Conservation (phyloP, 2,888 invertebrate species). For the Hypomecis punctinalis region DNA sequence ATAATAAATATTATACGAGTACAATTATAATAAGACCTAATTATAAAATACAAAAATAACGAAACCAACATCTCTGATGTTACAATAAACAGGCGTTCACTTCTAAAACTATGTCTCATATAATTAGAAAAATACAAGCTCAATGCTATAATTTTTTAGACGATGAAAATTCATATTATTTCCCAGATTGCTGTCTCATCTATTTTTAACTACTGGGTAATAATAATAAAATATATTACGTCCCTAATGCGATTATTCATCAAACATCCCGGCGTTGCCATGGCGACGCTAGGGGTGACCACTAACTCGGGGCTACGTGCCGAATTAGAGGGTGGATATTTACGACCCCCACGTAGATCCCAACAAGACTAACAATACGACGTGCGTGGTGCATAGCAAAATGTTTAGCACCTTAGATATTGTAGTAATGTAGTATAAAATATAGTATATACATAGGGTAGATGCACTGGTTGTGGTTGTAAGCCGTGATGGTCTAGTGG, state of each 20-base stretch:
- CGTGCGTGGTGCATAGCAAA: conserved; percentile 9
- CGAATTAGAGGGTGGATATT: conserved; percentile 75
- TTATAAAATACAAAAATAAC: no score
- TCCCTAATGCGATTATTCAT: conserved; percentile 35
- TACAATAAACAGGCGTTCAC: no score
- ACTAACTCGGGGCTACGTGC: conserved; percentile 58
- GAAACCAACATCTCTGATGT: no score
- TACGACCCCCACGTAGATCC: conserved; percentile 19
- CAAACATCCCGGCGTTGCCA: conserved; percentile 53
- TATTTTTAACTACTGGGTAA: background rate
- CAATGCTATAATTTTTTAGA: no score
- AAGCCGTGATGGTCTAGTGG: no score
- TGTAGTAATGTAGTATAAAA: no score
- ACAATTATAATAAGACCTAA: no score
- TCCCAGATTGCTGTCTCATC: background rate
- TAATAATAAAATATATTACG: conserved; percentile 5
- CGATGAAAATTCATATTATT: background rate
- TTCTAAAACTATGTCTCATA: no score
- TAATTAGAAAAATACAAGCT: no score
- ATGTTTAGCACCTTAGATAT: background rate
- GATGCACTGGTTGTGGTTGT: no score
- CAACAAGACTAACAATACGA: conserved; percentile 14
- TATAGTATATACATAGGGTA: no score
- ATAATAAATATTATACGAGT: no score
- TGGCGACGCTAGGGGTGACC: conserved; percentile 58